These are phyloP conservation scores for Tragelaphus imberbis DNA, from an alignment of 2,113 vertebrate genomes.

Conservation along the genomic window DNA sequence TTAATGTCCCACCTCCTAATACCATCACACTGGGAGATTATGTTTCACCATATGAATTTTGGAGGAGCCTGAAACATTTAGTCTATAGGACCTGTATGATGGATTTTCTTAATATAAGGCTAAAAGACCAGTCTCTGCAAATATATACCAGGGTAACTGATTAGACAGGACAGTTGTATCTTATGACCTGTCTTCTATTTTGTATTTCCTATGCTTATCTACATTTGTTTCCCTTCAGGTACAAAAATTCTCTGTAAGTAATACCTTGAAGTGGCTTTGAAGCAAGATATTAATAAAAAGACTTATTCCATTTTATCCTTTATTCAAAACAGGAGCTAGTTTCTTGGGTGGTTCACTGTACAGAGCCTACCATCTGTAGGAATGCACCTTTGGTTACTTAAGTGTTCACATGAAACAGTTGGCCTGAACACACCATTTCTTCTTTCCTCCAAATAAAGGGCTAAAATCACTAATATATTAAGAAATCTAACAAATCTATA, in stretches of 20 bases:
- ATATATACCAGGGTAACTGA: neutral
- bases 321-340: neutral
- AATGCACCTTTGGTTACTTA: neutral
- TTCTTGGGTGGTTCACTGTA: neutral
- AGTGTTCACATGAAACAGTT: neutral
- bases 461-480: neutral
- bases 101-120: neutral
- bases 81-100: neutral
- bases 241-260: neutral
- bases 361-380: neutral
- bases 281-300: neutral
- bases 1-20: neutral
- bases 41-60: neutral
- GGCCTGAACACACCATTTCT: neutral
- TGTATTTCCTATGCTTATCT: neutral
- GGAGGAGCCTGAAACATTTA: neutral
- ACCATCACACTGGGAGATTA: neutral
- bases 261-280: neutral
- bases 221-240: neutral
- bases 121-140: neutral
- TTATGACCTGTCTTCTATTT: neutral
- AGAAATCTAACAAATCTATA: neutral
- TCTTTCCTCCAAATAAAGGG: neutral
- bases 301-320: neutral
- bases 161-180: neutral